phyloP scores from a whole-genome alignment of 1,140 invertebrate species.

The Drosophila setifemur region DNA sequence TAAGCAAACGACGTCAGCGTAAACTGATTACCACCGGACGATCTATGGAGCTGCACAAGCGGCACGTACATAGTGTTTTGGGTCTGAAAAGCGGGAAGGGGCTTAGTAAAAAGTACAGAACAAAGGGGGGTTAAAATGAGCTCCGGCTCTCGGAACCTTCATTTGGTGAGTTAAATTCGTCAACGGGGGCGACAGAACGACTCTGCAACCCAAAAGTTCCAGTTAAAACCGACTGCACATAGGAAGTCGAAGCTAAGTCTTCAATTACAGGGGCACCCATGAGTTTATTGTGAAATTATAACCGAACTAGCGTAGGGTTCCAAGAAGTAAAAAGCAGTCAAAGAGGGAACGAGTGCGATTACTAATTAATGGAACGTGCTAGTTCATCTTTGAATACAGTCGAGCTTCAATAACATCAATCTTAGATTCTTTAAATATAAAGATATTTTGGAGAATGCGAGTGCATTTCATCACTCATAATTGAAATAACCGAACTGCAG shows the following conservation, averaged over 20 bases:
- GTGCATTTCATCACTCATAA: too few species aligned
- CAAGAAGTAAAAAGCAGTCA: not conserved
- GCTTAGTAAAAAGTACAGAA: not conserved
- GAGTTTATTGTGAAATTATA: slow-evolving; percentile 35
- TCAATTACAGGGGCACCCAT: slow-evolving; percentile 59
- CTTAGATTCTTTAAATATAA: too few species aligned
- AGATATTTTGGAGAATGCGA: too few species aligned
- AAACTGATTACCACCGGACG: slow-evolving; percentile 70
- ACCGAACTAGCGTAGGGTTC: slow-evolving; percentile 34
- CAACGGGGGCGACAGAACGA: slow-evolving; percentile 27
- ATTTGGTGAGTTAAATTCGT: slow-evolving; percentile 54
- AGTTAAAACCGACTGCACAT: slow-evolving; percentile 56
- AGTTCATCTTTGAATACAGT: slow-evolving; percentile 1
- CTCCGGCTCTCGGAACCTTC: slow-evolving; percentile 66
- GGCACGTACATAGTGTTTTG: slow-evolving; percentile 54
- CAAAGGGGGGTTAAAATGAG: too few species aligned
- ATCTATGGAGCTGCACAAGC: slow-evolving; percentile 60
- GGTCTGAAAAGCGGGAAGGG: slow-evolving; percentile 1
- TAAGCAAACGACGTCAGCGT: slow-evolving; percentile 69
- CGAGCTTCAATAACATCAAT: not conserved
- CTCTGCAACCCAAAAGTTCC: slow-evolving; percentile 25
- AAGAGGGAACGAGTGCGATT: slow-evolving; percentile 9
- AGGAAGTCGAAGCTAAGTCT: slow-evolving; percentile 60
- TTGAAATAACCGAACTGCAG: too few species aligned
- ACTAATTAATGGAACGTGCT: slow-evolving; percentile 39